Evolutionary conservation across 2,888 invertebrate genomes (phyloP), one percentile per base, ranked within the genome.

Genomic region (Pseudococcus longispinus): DNA sequence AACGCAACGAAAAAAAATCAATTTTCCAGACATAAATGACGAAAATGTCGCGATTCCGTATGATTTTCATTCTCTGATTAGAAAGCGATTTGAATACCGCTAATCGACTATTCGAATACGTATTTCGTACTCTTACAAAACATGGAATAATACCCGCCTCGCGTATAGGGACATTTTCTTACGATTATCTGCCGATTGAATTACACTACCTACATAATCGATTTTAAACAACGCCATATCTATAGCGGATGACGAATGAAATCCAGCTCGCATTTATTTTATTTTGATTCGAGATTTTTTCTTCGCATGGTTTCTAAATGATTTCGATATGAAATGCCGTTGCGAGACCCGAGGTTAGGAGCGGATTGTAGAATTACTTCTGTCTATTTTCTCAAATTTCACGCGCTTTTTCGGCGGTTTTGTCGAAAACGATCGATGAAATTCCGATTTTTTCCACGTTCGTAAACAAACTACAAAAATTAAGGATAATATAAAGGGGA

Each of bases 21-120:
- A 74, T 74, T 74, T 37, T 74, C 29, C 70, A 29, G 23, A 13
- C 29, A 32, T 70, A 23, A n/a, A 8, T 9, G 70, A 70, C 29
- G 29, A 11, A 70, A 70, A 70, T 70, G 3, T 23, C 65, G 65
- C 11, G 26, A 65, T 26, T 26, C 26, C 26, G 26, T 13, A 60
- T 37, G n/a, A 74, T 37, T 29, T 37, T n/a, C 18, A 18, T 32
- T 18, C n/a, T 51, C 5, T 70, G 18, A 74, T 74, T 74, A 37
- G 74, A 74, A 74, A 74, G 74, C 74, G 74, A 74, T 74, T 74
- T 65, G 26, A 65, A 26, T 65, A 51, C 51, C 51, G 51, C 51
- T 51, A 51, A 51, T 51, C 51, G 51, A 11, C 51, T 32, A 32
- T 5, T 32, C 60, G 11, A 44, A 13, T 44, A 44, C 44, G 6